Base-by-base conservation (phyloP, 2,113 vertebrate species). In the Tonatia bakeri region DNA sequence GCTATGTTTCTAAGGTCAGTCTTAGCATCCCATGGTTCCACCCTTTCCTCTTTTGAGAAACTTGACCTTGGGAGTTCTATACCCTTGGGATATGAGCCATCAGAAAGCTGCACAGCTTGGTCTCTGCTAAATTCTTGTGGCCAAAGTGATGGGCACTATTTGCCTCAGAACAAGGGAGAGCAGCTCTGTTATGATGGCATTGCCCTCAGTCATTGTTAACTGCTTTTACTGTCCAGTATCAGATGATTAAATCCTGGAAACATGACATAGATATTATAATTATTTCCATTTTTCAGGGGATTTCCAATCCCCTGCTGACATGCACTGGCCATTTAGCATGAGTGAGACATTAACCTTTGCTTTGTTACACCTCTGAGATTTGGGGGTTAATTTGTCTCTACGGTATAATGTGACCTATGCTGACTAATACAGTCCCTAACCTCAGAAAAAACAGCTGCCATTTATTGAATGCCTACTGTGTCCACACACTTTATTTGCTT, bases 221-320 rank as follows among this genome's bases (percentile, higher is more conserved):
- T 47, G 14, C 38, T 79, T 33, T 83, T 12, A 24, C 38, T 20
- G 36, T 64, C 54, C 8, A 3, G 14, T 10, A 1, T 65, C 43
- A 50, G 17, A 7, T 20, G 19, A 40, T 12, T 6, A 7, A 64
- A 43, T 52, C 36, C 12, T 67, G 22, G 4, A 50, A 36, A 61
- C 0, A 4, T n/a, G 64, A 33, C 0, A 0, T 31, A 43, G 28
- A 33, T 12, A 31, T n/a, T 16, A 8, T 10, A 24, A 24, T 83
- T 19, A 47, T 47, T 47, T 33, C 12, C 38, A 20, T 76, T 82
- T 75, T 75, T 31, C 70, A 65, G 84, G 43, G n/a, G n/a, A n/a
- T n/a, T n/a, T n/a, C n/a, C n/a, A 45, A 93, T 61, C 61, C 81
- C 36, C 43, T 40, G 12, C 67, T 67, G 77, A 26, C 59, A 28